A percentile compares a stretch with the other conserved stretches of the same genome.
These are phyloP conservation scores for Hermaeophaga mercurialis DNA, from an alignment of 2,888 invertebrate species.

Conservation along the genomic window DNA sequence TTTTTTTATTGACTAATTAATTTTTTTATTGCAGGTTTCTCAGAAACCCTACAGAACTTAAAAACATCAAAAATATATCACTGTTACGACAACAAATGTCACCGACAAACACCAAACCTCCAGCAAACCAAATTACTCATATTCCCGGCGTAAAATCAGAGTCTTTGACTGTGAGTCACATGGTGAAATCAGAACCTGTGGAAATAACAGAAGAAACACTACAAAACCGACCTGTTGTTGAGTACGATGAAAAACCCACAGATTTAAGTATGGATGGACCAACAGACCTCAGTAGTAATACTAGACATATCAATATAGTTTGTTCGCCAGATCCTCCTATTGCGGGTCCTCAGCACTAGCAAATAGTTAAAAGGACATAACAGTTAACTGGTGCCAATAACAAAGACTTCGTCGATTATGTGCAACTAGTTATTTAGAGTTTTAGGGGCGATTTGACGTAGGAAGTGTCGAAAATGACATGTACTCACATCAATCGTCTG, in stretches of 20 bases:
- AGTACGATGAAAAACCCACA: slow-evolving; percentile 56
- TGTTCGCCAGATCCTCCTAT: slow-evolving; percentile 56
- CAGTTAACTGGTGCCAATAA: slow-evolving; percentile 37
- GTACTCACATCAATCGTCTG: background rate
- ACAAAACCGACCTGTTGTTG: slow-evolving; percentile 22
- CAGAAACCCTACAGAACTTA: slow-evolving; percentile 90
- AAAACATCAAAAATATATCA: slow-evolving; percentile 93
- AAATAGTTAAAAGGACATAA: slow-evolving; percentile 30
- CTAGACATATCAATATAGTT: slow-evolving; percentile 54
- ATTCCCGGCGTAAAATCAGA: background rate
- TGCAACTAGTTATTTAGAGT: slow-evolving; percentile 42
- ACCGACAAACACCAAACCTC: slow-evolving; percentile 46
- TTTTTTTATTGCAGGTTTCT: slow-evolving; percentile 71
- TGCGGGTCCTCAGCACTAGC: slow-evolving; percentile 44
- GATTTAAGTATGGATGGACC: slow-evolving; percentile 57
- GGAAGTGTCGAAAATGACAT: background rate
- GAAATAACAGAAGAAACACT: slow-evolving; percentile 37
- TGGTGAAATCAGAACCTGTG: slow-evolving; percentile 48
- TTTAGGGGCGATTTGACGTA: slow-evolving; percentile 4
- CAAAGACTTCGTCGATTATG: slow-evolving; percentile 35
- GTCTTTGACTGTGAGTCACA: slow-evolving; percentile 31
- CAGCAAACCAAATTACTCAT: slow-evolving; percentile 31
- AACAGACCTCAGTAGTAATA: slow-evolving; percentile 54
- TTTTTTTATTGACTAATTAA: no score
- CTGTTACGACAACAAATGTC: slow-evolving; percentile 79